Evolutionary conservation across 2,797 vertebrate genomes (phyloP).

Genomic region (Hirundo rustica): DNA sequence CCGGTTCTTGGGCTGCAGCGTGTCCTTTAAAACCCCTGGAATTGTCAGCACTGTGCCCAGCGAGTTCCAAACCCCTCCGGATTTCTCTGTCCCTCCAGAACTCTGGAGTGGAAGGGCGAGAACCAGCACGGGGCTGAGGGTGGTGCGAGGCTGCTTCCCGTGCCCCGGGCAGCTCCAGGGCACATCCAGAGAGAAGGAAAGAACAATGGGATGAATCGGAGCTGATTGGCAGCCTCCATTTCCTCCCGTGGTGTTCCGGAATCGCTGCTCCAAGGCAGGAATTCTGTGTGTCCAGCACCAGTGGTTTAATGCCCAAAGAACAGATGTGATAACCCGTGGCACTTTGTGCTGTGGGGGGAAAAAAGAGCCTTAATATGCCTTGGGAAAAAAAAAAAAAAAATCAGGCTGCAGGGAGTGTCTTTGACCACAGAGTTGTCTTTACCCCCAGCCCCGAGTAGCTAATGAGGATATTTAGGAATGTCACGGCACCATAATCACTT

Average conservation of each 20-base stretch:
- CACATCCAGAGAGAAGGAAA: background rate
- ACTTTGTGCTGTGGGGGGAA: accelerated
- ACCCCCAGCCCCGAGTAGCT: background rate
- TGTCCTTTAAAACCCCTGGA: background rate
- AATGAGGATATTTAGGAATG: constrained; percentile 39
- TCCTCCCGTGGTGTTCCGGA: too few species aligned
- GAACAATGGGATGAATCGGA: background rate
- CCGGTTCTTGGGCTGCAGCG: background rate
- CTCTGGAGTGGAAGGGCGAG: background rate
- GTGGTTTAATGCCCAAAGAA: background rate
- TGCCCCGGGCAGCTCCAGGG: background rate
- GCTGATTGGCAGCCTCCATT: background rate
- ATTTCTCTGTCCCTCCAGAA: background rate
- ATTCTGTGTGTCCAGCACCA: background rate
- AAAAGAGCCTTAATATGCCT: background rate
- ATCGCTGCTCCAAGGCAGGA: background rate
- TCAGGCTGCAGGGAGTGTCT: background rate
- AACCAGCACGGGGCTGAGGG: background rate
- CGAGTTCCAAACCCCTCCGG: background rate
- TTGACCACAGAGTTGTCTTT: background rate
- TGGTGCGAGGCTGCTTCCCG: background rate
- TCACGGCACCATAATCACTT: constrained; percentile 10
- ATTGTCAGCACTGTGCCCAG: background rate
- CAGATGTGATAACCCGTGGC: background rate
- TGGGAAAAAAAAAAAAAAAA: background rate